A percentile compares a stretch with the other conserved stretches of the same genome.
phyloP scores from a whole-genome alignment of 92 coral and sea anemone species.

The Plumapathes pennacea region DNA sequence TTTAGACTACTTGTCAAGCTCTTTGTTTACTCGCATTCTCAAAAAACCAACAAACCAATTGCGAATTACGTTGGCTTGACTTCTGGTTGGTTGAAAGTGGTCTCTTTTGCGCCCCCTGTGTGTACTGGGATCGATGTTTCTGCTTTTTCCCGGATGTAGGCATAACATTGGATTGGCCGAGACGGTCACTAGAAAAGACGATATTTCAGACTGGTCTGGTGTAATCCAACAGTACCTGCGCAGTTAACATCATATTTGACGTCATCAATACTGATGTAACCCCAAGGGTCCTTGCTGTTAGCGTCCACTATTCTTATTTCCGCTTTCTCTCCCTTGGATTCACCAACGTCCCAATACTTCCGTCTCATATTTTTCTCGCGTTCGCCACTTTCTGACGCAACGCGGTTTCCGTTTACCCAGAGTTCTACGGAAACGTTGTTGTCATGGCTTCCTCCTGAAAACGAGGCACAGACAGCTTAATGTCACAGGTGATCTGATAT shows the following conservation, averaged over 20 bases:
- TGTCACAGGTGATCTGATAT: too few species aligned
- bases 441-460: slow-evolving; percentile 46
- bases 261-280: slow-evolving; percentile 50
- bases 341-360: slow-evolving; percentile 18
- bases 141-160: too few species aligned
- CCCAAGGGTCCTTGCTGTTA: slow-evolving; percentile 18
- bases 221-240: slow-evolving; percentile 43
- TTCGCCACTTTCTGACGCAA: slow-evolving; percentile 25
- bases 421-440: slow-evolving; percentile 46
- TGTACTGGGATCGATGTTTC: too few species aligned
- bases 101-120: too few species aligned
- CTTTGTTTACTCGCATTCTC: too few species aligned
- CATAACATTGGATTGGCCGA: too few species aligned
- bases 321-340: slow-evolving; percentile 24
- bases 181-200: too few species aligned
- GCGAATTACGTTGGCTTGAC: too few species aligned
- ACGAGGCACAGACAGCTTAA: not conserved
- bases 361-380: slow-evolving; percentile 24
- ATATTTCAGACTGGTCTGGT: too few species aligned
- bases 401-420: slow-evolving; percentile 17
- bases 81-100: too few species aligned
- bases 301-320: slow-evolving; percentile 46
- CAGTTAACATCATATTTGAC: slow-evolving; percentile 29
- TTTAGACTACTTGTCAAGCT: too few species aligned
- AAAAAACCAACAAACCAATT: too few species aligned